These are phyloP conservation scores for Panzeria rudis DNA, from an alignment of 2,888 invertebrate species.

Conservation along the genomic window DNA sequence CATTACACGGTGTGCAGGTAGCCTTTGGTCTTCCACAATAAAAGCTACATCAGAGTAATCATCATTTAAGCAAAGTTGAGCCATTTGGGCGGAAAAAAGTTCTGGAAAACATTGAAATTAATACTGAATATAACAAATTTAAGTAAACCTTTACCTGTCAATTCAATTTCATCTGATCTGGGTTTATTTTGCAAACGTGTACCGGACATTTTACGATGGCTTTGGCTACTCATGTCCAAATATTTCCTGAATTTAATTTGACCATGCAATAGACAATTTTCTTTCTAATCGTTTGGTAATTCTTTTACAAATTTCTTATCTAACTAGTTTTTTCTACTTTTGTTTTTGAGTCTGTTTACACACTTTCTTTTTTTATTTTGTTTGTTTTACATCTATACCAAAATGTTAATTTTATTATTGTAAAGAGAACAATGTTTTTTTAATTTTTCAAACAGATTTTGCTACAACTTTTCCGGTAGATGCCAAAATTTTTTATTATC, in stretches of 20 bases:
- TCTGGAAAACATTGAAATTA: conserved; percentile 78
- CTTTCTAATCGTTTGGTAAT: not conserved
- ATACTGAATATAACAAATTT: not conserved
- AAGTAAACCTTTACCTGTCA: conserved; percentile 84
- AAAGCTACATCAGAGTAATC: conserved; percentile 96
- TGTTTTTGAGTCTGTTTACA: not conserved
- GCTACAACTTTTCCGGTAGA: conserved; percentile 43
- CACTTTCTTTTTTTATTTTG: not conserved
- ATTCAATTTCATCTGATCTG: conserved; percentile 86
- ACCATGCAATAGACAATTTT: conserved; percentile 38
- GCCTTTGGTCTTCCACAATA: conserved; percentile 89
- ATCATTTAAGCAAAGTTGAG: conserved; percentile 92
- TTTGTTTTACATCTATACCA: not conserved
- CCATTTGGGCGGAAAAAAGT: conserved; percentile 93
- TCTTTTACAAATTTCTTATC: conserved; percentile 2
- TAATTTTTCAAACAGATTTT: not conserved
- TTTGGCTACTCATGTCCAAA: conserved; percentile 82
- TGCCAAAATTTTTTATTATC: conserved; percentile 5
- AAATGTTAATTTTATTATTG: conserved; percentile 12
- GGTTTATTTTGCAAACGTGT: conserved; percentile 82
- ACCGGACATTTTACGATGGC: conserved; percentile 84
- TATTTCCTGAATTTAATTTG: conserved; percentile 21
- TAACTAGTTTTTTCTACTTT: not conserved
- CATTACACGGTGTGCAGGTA: conserved; percentile 87
- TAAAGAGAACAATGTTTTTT: not conserved